Conservation (phyloP, 2,113 vertebrate species). For the Paedocypris sp. region DNA sequence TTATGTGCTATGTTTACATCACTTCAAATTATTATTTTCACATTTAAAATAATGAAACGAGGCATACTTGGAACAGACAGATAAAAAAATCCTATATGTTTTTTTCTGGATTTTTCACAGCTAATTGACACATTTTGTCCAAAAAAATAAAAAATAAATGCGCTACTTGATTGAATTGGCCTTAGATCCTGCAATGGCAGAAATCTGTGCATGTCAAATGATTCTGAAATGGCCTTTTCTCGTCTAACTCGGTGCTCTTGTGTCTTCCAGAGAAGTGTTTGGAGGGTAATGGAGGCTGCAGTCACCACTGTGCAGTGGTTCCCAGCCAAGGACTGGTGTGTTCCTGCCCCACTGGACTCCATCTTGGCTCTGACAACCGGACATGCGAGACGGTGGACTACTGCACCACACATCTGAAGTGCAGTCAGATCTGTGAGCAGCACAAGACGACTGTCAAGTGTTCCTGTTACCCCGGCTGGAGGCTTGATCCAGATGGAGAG, state of each 20-base stretch:
- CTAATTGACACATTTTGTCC: too few relatives aligned
- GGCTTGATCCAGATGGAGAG: slow-evolving; percentile 76
- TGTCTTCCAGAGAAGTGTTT: slow-evolving; percentile 74
- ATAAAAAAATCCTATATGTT: too few relatives aligned
- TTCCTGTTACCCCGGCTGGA: slow-evolving; percentile 92
- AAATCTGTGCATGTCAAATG: not conserved
- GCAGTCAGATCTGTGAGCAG: slow-evolving; percentile 93
- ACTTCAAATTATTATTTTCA: too few relatives aligned
- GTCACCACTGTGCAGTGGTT: slow-evolving; percentile 84
- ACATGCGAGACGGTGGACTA: slow-evolving; percentile 88
- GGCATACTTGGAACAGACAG: too few relatives aligned
- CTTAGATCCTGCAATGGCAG: too few relatives aligned
- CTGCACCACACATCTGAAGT: slow-evolving; percentile 80
- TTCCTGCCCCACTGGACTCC: slow-evolving; percentile 79
- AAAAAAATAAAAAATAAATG: too few relatives aligned
- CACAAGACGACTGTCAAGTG: slow-evolving; percentile 90
- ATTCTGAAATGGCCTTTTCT: not conserved
- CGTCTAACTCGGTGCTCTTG: not conserved
- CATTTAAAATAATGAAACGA: too few relatives aligned
- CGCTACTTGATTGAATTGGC: too few relatives aligned
- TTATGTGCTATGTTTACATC: too few relatives aligned
- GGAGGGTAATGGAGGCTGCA: slow-evolving; percentile 87
- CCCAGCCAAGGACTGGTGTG: slow-evolving; percentile 86
- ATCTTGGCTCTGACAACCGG: slow-evolving; percentile 76
- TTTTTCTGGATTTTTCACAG: too few relatives aligned